Percentiles rank a stretch among this genome's conserved stretches.
Conservation (phyloP, 2,113 vertebrate species). For the Mixornis gularis region DNA sequence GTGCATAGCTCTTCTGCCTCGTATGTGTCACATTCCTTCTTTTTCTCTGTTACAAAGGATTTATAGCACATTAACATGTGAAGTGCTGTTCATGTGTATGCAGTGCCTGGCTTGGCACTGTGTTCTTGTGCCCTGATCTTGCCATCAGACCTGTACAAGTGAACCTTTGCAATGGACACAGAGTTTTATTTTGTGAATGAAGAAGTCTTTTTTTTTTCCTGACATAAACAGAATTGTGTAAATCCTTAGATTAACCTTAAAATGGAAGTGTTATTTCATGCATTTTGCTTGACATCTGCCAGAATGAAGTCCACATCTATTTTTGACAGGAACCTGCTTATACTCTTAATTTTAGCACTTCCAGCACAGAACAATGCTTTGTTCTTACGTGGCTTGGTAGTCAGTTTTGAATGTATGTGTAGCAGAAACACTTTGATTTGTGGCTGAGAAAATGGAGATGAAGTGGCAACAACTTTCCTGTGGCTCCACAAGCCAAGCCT, state of each 20-base stretch:
- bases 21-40: background rate
- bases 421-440: background rate
- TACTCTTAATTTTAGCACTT: background rate
- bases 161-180: background rate
- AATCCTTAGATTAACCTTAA: background rate
- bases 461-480: accelerated
- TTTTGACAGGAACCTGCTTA: background rate
- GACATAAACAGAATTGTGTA: background rate
- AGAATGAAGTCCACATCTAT: background rate
- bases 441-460: background rate
- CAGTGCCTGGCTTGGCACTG: background rate
- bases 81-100: background rate
- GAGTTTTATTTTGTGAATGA: background rate
- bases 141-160: background rate
- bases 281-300: background rate
- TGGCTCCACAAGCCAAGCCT: background rate
- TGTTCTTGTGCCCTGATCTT: background rate
- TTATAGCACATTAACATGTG: background rate
- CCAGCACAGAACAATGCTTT: background rate
- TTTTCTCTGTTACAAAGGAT: background rate
- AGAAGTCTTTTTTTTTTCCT: background rate
- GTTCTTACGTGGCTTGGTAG: background rate
- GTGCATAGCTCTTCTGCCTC: background rate
- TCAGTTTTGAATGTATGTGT: background rate
- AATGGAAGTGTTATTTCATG: background rate